Conservation (phyloP, 2,113 vertebrate species). For the Egretta garzetta region DNA sequence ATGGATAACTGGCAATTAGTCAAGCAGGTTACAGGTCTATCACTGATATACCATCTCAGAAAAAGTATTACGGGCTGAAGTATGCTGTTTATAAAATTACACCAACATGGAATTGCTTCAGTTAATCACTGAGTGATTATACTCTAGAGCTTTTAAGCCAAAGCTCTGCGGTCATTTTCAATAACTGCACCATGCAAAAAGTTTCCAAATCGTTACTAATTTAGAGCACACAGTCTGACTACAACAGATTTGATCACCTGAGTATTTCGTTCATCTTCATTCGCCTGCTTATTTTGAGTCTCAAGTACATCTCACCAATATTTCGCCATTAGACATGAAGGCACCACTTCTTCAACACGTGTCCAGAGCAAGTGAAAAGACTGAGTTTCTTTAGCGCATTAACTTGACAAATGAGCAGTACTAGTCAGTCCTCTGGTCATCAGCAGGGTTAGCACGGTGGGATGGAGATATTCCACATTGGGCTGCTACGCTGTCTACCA, state of each 20-base stretch:
- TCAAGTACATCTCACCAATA: not conserved
- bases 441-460: not conserved
- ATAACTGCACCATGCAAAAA: not conserved
- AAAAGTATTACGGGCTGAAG: not conserved
- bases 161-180: not conserved
- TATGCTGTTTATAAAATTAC: not conserved
- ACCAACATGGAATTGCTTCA: not conserved
- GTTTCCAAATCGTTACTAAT: not conserved
- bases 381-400: not conserved
- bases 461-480: not conserved
- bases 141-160: not conserved
- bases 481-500: not conserved
- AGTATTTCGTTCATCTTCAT: not conserved
- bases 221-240: not conserved
- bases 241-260: not conserved
- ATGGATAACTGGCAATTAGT: not conserved
- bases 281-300: not conserved
- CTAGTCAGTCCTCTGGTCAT: not conserved
- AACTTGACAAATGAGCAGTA: not conserved
- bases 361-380: not conserved
- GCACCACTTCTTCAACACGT: not conserved
- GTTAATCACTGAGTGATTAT: not conserved
- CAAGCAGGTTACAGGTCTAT: not conserved
- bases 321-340: not conserved
- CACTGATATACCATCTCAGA: not conserved